These are phyloP conservation scores for Pristionchus fissidentatus DNA, from an alignment of 2,888 invertebrate genomes.

Conservation along the genomic window DNA sequence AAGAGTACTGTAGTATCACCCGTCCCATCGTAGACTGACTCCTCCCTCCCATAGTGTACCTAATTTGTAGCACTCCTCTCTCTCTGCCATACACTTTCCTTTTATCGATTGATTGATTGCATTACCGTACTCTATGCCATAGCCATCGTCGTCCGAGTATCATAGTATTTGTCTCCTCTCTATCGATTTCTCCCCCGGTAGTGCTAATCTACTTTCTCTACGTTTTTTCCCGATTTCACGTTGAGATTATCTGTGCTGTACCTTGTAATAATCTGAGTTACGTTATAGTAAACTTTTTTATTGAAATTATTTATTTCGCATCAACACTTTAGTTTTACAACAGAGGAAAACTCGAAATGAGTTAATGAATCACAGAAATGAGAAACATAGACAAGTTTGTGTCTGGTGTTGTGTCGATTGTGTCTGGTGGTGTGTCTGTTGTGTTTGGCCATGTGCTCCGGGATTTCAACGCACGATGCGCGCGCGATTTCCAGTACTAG, in stretches of 20 bases:
- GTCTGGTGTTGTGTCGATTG: background rate
- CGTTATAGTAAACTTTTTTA: background rate
- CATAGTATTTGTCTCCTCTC: conserved; percentile 16
- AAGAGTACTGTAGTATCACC: conserved; percentile 14
- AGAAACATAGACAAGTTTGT: no score
- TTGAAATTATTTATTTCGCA: no score
- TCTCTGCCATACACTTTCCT: conserved; percentile 13
- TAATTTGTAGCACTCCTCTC: background rate
- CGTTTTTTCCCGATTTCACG: conserved; percentile 8
- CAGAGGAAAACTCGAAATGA: no score
- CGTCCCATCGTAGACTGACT: no score
- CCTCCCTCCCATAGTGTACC: no score
- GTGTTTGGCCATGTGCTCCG: no score
- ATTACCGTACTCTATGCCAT: conserved; percentile 29
- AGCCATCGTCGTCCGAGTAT: conserved; percentile 22
- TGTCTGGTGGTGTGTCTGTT: no score
- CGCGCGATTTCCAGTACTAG: no score
- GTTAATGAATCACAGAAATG: no score
- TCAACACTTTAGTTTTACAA: no score
- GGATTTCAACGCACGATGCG: no score
- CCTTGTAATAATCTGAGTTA: conserved; percentile 17
- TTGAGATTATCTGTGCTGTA: conserved; percentile 18
- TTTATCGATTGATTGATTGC: background rate
- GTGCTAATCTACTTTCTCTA: conserved; percentile 11
- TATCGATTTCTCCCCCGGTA: conserved; percentile 5